These are phyloP conservation scores for Synergus umbraculus DNA, from an alignment of 2,888 invertebrate species.

Conservation along the genomic window DNA sequence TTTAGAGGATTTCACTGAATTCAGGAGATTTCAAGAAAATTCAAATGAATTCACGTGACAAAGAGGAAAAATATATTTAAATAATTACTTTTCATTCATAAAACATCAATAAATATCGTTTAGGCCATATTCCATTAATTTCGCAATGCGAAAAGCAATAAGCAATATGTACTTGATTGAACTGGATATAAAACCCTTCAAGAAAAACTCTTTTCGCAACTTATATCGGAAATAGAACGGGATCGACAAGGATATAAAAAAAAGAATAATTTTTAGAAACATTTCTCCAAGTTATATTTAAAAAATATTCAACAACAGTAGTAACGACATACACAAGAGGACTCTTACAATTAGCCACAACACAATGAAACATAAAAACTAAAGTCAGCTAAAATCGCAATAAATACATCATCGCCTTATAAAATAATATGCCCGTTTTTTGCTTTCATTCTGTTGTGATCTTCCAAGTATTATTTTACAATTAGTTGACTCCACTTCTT, in stretches of 20 bases:
- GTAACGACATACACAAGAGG: constrained; percentile 5
- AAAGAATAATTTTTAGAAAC: constrained; percentile 6
- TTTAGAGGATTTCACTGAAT: no score
- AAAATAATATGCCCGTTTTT: constrained; percentile 1
- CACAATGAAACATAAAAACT: background rate
- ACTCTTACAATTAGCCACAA: background rate
- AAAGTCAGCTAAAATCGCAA: background rate
- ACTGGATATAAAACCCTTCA: no score
- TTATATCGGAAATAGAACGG: background rate
- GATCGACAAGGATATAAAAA: background rate
- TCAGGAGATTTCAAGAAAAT: no score
- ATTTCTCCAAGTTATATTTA: constrained; percentile 25
- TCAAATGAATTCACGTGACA: no score
- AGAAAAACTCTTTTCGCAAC: no score
- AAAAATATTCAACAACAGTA: constrained; percentile 30
- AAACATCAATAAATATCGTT: no score
- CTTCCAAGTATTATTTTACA: background rate
- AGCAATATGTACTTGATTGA: no score
- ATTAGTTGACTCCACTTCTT: background rate
- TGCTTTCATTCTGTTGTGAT: background rate
- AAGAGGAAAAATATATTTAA: no score
- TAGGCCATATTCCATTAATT: no score
- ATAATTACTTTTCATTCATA: no score
- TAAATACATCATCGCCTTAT: constrained; percentile 26
- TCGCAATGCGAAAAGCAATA: no score